Evolutionary conservation across 2,113 vertebrate species (phyloP).

Genomic region (Menidia beryllina): DNA sequence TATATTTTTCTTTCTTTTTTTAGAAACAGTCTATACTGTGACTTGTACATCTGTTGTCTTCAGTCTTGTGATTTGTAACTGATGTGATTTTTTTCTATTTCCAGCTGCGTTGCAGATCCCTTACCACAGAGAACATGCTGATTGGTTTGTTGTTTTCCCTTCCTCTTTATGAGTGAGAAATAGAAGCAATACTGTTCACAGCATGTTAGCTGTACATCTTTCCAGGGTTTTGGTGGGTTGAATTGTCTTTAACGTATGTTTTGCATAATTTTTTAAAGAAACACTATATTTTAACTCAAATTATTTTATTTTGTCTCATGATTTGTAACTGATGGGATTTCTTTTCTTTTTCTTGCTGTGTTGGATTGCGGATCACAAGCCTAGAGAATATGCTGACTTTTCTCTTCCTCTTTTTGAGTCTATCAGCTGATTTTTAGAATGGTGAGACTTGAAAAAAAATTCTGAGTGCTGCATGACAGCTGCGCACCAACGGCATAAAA

Average conservation of each 20-base stretch:
- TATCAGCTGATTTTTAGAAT: constrained; percentile 48
- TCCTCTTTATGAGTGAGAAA: constrained; percentile 49
- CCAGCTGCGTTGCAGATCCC: background rate
- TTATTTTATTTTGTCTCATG: background rate
- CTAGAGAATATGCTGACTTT: constrained; percentile 45
- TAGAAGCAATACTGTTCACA: too few relatives aligned
- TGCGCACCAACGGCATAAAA: background rate
- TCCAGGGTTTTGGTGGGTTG: too few relatives aligned
- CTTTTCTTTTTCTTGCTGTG: background rate
- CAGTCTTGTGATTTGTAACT: constrained; percentile 6
- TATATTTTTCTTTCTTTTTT: background rate
- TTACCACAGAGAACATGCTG: constrained; percentile 37
- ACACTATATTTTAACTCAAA: background rate
- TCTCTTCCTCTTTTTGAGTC: constrained; percentile 52
- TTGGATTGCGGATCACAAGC: constrained; percentile 19
- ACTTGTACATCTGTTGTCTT: background rate
- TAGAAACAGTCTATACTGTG: too few relatives aligned
- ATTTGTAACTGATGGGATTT: constrained; percentile 1
- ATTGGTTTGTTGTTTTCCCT: constrained; percentile 44
- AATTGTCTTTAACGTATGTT: too few relatives aligned
- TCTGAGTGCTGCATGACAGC: background rate
- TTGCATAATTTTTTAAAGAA: background rate
- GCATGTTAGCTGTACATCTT: too few relatives aligned
- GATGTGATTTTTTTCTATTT: background rate
- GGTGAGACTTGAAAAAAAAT: constrained; percentile 41